Evolutionary conservation across 1,140 invertebrate genomes (phyloP), one percentile per base, ranked within the genome.

Genomic region (Neuroterus valhalla): DNA sequence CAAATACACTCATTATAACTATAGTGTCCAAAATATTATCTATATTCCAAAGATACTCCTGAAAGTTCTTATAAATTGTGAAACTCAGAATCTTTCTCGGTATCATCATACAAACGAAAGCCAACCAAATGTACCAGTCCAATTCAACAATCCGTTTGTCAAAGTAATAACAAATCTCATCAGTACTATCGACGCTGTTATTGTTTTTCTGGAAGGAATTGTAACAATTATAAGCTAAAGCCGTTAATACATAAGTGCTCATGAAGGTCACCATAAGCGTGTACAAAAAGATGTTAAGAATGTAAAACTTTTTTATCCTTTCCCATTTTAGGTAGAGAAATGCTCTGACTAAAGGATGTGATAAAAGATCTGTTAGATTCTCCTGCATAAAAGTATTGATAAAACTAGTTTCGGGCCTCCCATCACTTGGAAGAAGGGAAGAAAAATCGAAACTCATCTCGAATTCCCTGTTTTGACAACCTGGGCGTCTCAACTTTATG

Each of bases 251-350:
- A 75, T 92, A 92, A 2, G 90, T 91, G 0, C 92, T 92, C 81
- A 93, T 87, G 72, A 91, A 92, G 12, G 91, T 88, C n/a, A 93
- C 91, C 72, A 92, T 93, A 44, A 93, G 83, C 5, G 92, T 91
- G 81, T 92, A 93, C 52, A 93, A 91, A 14, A 93, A 86, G 31
- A 93, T 89, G 77, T 91, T 90, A 19, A 91, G 88, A 1, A 93
- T 82, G 86, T 93, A 93, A 78, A 93, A 92, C 75, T 92, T 92
- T 66, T 92, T 89, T 76, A 94, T 93, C 79, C 93, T 93, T 66
- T 92, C 89, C 93, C 93, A 94, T 78, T 93, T 93, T 70, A 93
- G 89, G 77, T 92, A 91, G 11, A 93, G 82, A 78, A 93, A 93
- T 0, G 92, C 92, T 78, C 91, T 92, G 17, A 92, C 92, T 8